These are phyloP conservation scores for Todiramphus chloris DNA, from an alignment of 2,113 vertebrate genomes.

Conservation along the genomic window DNA sequence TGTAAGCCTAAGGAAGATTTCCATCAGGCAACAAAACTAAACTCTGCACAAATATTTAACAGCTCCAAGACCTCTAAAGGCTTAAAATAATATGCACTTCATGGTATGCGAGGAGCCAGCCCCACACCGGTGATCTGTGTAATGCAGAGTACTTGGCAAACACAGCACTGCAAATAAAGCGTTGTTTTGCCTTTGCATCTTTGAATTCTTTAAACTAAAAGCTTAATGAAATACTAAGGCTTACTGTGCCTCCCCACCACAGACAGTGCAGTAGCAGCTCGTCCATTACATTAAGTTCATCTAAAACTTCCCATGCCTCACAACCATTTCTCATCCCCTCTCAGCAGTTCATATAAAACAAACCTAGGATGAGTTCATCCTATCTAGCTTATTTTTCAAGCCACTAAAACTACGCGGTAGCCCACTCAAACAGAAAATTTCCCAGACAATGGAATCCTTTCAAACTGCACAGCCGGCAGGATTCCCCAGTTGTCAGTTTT, in stretches of 20 bases:
- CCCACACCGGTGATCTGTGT: not conserved
- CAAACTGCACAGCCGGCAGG: slow-evolving; percentile 49
- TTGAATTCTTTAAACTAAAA: slow-evolving; percentile 17
- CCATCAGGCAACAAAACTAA: slow-evolving; percentile 34
- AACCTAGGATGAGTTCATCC: slow-evolving; percentile 36
- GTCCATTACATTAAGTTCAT: slow-evolving; percentile 67
- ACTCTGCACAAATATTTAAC: slow-evolving; percentile 44
- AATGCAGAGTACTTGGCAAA: not conserved
- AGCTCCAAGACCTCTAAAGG: slow-evolving; percentile 39
- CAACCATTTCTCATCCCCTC: slow-evolving; percentile 16
- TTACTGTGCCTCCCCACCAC: not conserved
- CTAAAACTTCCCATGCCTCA: slow-evolving; percentile 67
- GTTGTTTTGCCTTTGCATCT: not conserved
- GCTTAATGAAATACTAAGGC: not conserved
- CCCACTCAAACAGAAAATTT: slow-evolving; percentile 22
- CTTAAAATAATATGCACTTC: slow-evolving; percentile 26
- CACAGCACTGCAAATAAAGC: not conserved
- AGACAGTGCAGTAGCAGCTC: slow-evolving; percentile 37
- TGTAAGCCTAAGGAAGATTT: slow-evolving; percentile 35
- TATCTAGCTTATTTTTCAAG: slow-evolving; percentile 12
- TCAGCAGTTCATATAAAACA: slow-evolving; percentile 48
- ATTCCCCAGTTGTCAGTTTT: slow-evolving; percentile 38
- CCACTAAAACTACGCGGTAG: slow-evolving; percentile 31
- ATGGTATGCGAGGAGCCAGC: not conserved
- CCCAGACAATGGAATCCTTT: slow-evolving; percentile 62